Base-by-base conservation (phyloP, 1,140 invertebrate species). In the Eurosta solidaginis region DNA sequence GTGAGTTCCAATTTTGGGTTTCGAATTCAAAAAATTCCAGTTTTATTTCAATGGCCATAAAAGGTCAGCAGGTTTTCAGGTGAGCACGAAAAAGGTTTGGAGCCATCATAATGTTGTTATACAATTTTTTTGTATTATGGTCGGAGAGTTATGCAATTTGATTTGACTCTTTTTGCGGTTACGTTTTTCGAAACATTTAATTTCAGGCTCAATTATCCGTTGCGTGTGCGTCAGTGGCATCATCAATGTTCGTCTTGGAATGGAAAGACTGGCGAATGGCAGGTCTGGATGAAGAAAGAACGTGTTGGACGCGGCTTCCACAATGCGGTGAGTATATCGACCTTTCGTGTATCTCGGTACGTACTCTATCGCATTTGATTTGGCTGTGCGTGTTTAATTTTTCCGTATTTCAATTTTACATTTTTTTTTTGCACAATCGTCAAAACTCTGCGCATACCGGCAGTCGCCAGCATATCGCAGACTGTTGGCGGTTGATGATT, bases 231-330 rank as follows among this genome's bases (percentile, higher is more conserved):
- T 81, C 91, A 92, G 85, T 96, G 94, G 94, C 95, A 95, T 88
- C 94, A 96, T 86, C 92, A 93, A 14, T 96, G 94, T 83, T 92
- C 94, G 81, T 95, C 94, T 76, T 96, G 94, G 94, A 96, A 95
- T 85, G 94, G 94, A 33, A 93, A 92, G 82, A 94, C 94, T 12
- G 94, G 94, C 52, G 94, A 96, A 88, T 96, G 94, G 94, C 94
- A 95, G 88, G 92, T 95, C 76, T 95, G 94, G 94, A 92, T 96
- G 54, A 94, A 95, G 85, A 92, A 92, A 33, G 94, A 95, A 84
- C 90, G 94, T 79, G 93, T 95, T 29, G 94, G 94, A 78, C 90
- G 94, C 83, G 94, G 94, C 75, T 95, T 94, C 88, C 92, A 95
- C 88, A 95, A 95, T 87, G 91, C 94, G 89, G 94, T 95, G 89